phyloP scores from a whole-genome alignment of 1,140 invertebrate genomes.

The Sycobia sp. region DNA sequence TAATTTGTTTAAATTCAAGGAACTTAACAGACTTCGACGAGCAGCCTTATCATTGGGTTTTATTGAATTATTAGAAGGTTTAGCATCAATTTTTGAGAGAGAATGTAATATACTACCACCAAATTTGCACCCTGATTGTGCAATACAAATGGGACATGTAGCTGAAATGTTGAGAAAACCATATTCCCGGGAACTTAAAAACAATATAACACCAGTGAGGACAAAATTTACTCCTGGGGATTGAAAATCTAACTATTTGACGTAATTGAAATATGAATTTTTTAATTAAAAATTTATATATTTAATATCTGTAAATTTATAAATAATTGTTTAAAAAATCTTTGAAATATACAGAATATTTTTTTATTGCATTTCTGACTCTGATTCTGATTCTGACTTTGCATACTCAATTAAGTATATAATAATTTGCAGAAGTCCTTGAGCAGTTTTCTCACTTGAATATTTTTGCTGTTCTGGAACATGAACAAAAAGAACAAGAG shows the following conservation, averaged over 20 bases:
- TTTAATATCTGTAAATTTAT: constrained; percentile 19
- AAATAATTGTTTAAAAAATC: constrained; percentile 13
- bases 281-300: constrained; percentile 16
- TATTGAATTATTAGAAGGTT: constrained; percentile 75
- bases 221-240: constrained; percentile 65
- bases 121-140: constrained; percentile 83
- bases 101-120: constrained; percentile 84
- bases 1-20: constrained; percentile 62
- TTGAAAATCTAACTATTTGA: constrained; percentile 19
- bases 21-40: constrained; percentile 85
- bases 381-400: no score
- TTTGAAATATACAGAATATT: constrained; percentile 3
- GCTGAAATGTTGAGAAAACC: constrained; percentile 72
- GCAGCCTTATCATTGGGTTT: constrained; percentile 91
- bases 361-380: constrained; percentile 15
- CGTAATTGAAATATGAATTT: constrained; percentile 12
- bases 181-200: constrained; percentile 68
- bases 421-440: constrained; percentile 65
- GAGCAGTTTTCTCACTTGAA: constrained; percentile 60
- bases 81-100: constrained; percentile 83
- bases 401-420: constrained; percentile 39
- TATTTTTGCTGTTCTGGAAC: constrained; percentile 67
- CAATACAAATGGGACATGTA: constrained; percentile 88
- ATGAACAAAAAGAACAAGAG: constrained; percentile 69
- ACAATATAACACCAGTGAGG: constrained; percentile 68